phyloP scores from a whole-genome alignment of 2,797 vertebrate species.

The Acanthurus lineatus region DNA sequence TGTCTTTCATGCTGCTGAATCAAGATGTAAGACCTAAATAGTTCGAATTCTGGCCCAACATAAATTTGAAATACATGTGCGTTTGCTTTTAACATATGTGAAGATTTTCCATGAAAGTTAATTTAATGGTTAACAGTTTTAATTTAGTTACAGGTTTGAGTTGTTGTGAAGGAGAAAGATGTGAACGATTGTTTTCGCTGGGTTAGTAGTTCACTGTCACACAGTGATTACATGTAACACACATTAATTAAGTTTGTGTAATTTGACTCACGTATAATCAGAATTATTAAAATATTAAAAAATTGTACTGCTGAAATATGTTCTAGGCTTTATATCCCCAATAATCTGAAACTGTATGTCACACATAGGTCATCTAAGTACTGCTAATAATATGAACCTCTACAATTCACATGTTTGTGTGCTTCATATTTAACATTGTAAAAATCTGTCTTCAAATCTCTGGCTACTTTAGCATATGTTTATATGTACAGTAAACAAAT shows the following conservation, averaged over 20 bases:
- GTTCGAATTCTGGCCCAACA: constrained; percentile 2
- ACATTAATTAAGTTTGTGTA: background rate
- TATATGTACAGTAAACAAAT: constrained; percentile 82
- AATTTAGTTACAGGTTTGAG: constrained; percentile 8
- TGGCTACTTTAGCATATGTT: constrained; percentile 80
- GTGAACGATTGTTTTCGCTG: constrained; percentile 4
- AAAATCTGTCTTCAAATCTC: constrained; percentile 67
- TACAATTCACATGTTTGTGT: constrained; percentile 19
- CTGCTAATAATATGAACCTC: constrained; percentile 25
- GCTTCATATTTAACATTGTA: constrained; percentile 74
- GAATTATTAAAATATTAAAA: background rate
- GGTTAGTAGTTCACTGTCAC: constrained; percentile 2
- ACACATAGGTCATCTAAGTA: constrained; percentile 2
- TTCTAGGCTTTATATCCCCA: background rate
- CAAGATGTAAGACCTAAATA: background rate
- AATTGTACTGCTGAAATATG: constrained; percentile 21
- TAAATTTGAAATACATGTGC: constrained; percentile 4
- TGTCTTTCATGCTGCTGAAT: constrained; percentile 6
- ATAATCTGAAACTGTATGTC: constrained; percentile 24
- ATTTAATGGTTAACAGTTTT: background rate
- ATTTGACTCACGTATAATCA: constrained; percentile 2
- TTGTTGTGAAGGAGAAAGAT: background rate
- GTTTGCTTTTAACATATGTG: constrained; percentile 1
- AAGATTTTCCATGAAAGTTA: constrained; percentile 15
- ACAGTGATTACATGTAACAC: constrained; percentile 41